Conservation (phyloP, 2,797 vertebrate species). For the Lutjanus campechanus region DNA sequence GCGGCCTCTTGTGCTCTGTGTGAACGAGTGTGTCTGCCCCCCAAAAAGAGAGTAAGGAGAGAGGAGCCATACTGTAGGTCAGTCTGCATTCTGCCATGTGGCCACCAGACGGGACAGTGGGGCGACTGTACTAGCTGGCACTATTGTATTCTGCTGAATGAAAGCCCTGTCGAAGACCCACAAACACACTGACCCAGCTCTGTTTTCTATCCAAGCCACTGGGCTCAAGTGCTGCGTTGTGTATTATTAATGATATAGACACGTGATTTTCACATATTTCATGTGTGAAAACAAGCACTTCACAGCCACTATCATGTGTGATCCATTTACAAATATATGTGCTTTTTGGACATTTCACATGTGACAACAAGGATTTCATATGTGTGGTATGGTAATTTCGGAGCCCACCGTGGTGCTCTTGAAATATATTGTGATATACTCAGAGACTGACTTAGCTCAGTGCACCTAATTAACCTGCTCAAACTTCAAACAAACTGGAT, state of each 20-base stretch:
- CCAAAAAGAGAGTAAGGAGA: conserved; percentile 31
- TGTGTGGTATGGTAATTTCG: not conserved
- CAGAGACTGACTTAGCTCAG: no score
- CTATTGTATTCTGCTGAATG: conserved; percentile 82
- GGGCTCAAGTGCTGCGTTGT: conserved; percentile 38
- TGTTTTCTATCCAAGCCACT: conserved; percentile 36
- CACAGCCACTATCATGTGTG: not conserved
- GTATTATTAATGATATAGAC: conserved; percentile 18
- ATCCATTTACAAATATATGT: not conserved
- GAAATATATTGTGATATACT: no score
- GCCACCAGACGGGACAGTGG: conserved; percentile 75
- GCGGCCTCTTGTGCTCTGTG: conserved; percentile 63
- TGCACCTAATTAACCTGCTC: no score
- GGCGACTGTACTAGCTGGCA: conserved; percentile 76
- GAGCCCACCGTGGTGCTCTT: no score
- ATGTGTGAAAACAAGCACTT: not conserved
- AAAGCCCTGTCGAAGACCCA: conserved; percentile 63
- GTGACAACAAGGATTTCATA: not conserved
- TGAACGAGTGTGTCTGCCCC: conserved; percentile 41
- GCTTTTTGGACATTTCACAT: no score
- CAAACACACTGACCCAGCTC: conserved; percentile 66
- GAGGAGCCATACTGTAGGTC: conserved; percentile 61
- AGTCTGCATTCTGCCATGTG: conserved; percentile 71
- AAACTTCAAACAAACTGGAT: not conserved
- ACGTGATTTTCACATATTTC: conserved; percentile 3